Evolutionary conservation across 1,140 invertebrate species (phyloP).

Genomic region (Diachasmimorpha longicaudata): DNA sequence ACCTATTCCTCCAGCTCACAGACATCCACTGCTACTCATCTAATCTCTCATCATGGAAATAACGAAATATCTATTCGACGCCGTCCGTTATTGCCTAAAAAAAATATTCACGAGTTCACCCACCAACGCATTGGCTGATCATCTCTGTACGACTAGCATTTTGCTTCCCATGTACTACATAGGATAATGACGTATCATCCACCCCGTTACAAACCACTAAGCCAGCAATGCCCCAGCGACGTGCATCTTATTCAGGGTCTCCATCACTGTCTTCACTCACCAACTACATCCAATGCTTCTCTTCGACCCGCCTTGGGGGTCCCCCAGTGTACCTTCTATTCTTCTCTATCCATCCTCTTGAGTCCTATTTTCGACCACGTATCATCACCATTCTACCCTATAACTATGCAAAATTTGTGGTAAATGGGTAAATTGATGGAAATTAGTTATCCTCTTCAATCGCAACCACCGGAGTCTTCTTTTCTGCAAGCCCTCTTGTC

Average conservation of each 20-base stretch:
- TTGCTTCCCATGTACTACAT: slow-evolving; percentile 49
- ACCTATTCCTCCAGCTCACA: background rate
- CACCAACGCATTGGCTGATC: slow-evolving; percentile 16
- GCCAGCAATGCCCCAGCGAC: slow-evolving; percentile 11
- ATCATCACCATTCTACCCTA: background rate
- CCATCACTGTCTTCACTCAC: background rate
- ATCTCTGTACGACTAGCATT: background rate
- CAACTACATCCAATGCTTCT: background rate
- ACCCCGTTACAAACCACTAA: slow-evolving; percentile 37
- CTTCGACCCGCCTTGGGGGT: background rate
- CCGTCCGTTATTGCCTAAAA: slow-evolving; percentile 10
- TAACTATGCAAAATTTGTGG: slow-evolving; percentile 6
- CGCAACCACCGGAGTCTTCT: too few relatives aligned
- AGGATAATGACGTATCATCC: slow-evolving; percentile 45
- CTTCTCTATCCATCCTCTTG: background rate
- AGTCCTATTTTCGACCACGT: background rate
- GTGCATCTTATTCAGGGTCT: slow-evolving; percentile 26
- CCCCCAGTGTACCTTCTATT: background rate
- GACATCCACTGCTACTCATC: background rate
- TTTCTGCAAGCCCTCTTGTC: background rate
- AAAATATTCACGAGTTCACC: slow-evolving; percentile 30
- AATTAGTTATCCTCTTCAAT: background rate
- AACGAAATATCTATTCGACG: slow-evolving; percentile 3
- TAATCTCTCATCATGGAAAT: slow-evolving; percentile 43
- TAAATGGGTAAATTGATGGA: background rate